phyloP scores from a whole-genome alignment of 2,888 invertebrate genomes.

The Dynastes tityus region DNA sequence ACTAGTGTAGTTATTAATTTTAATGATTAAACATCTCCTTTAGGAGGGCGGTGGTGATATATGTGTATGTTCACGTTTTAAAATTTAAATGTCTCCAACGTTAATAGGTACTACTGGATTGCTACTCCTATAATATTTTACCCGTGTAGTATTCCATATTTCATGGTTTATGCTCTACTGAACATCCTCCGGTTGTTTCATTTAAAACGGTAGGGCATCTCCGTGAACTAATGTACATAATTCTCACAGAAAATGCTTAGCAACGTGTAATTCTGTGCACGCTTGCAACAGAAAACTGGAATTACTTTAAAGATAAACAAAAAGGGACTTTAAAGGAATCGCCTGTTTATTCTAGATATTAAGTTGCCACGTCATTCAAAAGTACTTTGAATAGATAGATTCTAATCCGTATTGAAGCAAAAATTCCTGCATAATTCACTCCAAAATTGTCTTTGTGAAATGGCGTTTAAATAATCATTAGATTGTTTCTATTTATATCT shows the following conservation, averaged over 20 bases:
- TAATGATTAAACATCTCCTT: slow-evolving; percentile 18
- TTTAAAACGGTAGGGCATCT: slow-evolving; percentile 13
- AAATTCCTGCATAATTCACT: background rate
- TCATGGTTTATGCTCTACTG: slow-evolving; percentile 33
- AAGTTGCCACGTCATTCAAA: background rate
- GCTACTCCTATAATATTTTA: slow-evolving; percentile 5
- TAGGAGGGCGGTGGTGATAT: background rate
- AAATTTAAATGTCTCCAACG: slow-evolving; percentile 37
- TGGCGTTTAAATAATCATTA: background rate
- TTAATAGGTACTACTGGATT: background rate
- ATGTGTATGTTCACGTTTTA: background rate
- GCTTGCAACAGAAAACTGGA: background rate
- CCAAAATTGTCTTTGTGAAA: background rate
- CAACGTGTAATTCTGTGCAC: background rate
- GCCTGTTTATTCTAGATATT: background rate
- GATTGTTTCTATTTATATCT: background rate
- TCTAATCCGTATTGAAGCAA: background rate
- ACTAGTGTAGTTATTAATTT: slow-evolving; percentile 33
- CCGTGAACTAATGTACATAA: slow-evolving; percentile 6
- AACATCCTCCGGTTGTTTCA: slow-evolving; percentile 24
- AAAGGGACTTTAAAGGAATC: no score
- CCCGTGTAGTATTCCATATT: background rate
- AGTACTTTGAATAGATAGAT: background rate
- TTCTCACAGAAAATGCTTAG: background rate
- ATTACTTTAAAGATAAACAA: background rate